Evolutionary conservation across 2,888 invertebrate genomes (phyloP).

Genomic region (Hedychridium roseum): DNA sequence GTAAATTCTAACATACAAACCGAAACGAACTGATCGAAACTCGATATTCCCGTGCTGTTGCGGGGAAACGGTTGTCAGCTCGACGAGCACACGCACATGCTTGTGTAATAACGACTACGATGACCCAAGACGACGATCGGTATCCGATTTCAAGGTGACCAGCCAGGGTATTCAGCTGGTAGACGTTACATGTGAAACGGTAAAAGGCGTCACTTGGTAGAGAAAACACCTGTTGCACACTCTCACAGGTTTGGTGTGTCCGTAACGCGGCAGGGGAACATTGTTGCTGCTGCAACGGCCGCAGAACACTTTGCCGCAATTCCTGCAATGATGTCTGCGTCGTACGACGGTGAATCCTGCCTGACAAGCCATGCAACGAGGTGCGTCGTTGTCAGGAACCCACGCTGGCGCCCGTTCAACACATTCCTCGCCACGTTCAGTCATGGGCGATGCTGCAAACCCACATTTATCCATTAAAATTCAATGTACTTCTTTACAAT

Average conservation of each 20-base stretch:
- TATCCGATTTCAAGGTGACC: too few relatives aligned
- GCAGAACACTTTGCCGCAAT: slow-evolving; percentile 97
- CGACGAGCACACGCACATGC: too few relatives aligned
- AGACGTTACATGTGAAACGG: slow-evolving; percentile 58
- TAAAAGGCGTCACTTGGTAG: slow-evolving; percentile 75
- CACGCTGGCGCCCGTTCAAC: slow-evolving; percentile 79
- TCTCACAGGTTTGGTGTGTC: slow-evolving; percentile 90
- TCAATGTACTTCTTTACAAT: not conserved
- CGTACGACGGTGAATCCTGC: slow-evolving; percentile 94
- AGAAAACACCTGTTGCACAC: slow-evolving; percentile 91
- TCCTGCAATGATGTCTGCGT: slow-evolving; percentile 94
- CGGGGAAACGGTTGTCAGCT: too few relatives aligned
- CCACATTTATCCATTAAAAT: not conserved
- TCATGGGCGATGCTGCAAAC: slow-evolving; percentile 49
- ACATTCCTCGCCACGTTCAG: slow-evolving; percentile 59
- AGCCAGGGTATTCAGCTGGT: slow-evolving; percentile 61
- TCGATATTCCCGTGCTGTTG: too few relatives aligned
- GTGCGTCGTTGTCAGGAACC: slow-evolving; percentile 94
- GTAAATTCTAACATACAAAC: too few relatives aligned
- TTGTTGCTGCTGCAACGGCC: slow-evolving; percentile 92
- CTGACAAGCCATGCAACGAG: slow-evolving; percentile 92
- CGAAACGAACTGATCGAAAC: too few relatives aligned
- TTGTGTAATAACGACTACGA: too few relatives aligned
- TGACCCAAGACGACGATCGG: too few relatives aligned
- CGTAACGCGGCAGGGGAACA: slow-evolving; percentile 91